Percentiles rank a stretch among this genome's conserved stretches.
These are phyloP conservation scores for Dromiciops gliroides DNA, from an alignment of 2,113 vertebrate genomes.

Conservation along the genomic window DNA sequence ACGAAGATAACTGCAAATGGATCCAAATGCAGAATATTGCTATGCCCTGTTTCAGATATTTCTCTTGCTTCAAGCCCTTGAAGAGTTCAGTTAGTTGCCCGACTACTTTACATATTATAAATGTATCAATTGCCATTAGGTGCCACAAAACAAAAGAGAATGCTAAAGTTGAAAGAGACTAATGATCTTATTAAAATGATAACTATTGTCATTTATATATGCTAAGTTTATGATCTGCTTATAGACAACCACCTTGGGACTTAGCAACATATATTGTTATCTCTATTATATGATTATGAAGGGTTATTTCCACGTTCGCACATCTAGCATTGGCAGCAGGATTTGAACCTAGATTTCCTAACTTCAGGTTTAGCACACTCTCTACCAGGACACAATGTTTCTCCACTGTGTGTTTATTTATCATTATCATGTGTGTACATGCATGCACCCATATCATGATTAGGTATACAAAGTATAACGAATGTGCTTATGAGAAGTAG, in stretches of 20 bases:
- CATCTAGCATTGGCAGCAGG: not conserved
- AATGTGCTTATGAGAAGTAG: not conserved
- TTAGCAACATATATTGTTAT: not conserved
- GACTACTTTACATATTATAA: slow-evolving; percentile 3
- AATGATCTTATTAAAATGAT: not conserved
- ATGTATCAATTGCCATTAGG: not conserved
- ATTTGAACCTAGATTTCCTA: not conserved
- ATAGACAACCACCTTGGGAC: not conserved
- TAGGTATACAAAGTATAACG: not conserved
- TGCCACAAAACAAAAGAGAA: slow-evolving; percentile 24
- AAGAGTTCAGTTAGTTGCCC: not conserved
- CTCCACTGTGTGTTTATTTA: too few relatives aligned
- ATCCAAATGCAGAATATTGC: not conserved
- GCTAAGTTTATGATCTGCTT: not conserved
- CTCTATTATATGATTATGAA: not conserved
- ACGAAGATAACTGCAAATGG: not conserved
- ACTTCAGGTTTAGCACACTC: not conserved
- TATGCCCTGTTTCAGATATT: not conserved
- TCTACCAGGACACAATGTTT: not conserved
- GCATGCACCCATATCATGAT: not conserved
- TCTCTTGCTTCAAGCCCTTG: not conserved
- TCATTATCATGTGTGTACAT: not conserved
- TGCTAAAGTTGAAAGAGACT: not conserved
- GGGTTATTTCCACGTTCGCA: not conserved
- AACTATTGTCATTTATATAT: not conserved